Percentiles rank a stretch among this genome's conserved stretches.
phyloP scores from a whole-genome alignment of 2,113 vertebrate species.

The Hippocampus comes region DNA sequence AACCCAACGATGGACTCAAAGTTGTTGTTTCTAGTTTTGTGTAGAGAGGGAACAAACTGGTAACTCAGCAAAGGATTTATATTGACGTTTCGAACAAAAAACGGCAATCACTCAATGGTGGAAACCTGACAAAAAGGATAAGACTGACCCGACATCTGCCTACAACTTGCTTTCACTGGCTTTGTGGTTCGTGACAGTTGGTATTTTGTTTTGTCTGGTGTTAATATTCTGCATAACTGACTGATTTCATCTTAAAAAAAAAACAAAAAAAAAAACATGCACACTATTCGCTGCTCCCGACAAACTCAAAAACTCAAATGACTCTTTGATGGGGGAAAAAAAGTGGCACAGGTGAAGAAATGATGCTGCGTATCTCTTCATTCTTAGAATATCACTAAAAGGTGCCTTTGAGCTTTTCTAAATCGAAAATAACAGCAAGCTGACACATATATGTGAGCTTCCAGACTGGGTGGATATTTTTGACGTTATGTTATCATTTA shows the following conservation, averaged over 20 bases:
- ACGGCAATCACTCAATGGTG: constrained; percentile 1
- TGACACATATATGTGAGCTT: too few species aligned
- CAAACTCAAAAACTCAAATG: not conserved
- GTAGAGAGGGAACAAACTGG: not conserved
- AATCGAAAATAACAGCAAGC: too few species aligned
- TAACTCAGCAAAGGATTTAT: constrained; percentile 17
- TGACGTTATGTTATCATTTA: too few species aligned
- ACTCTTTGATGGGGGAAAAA: not conserved
- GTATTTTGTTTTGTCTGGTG: constrained; percentile 31
- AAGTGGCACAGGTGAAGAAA: not conserved
- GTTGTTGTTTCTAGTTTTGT: not conserved
- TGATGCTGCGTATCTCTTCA: not conserved
- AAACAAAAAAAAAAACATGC: constrained; percentile 12
- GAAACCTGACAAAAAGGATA: constrained; percentile 30
- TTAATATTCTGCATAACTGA: constrained; percentile 13
- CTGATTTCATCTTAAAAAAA: constrained; percentile 1
- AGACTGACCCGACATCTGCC: constrained; percentile 21
- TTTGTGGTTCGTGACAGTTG: constrained; percentile 22
- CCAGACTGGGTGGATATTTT: too few species aligned
- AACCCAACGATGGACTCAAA: not conserved
- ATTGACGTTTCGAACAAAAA: constrained; percentile 11
- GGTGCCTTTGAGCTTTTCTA: too few species aligned
- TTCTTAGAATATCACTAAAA: not conserved
- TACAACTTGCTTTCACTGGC: constrained; percentile 21
- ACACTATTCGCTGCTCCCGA: not conserved